Evolutionary conservation across 2,113 vertebrate species (phyloP).

Genomic region (Pantherophis guttatus): DNA sequence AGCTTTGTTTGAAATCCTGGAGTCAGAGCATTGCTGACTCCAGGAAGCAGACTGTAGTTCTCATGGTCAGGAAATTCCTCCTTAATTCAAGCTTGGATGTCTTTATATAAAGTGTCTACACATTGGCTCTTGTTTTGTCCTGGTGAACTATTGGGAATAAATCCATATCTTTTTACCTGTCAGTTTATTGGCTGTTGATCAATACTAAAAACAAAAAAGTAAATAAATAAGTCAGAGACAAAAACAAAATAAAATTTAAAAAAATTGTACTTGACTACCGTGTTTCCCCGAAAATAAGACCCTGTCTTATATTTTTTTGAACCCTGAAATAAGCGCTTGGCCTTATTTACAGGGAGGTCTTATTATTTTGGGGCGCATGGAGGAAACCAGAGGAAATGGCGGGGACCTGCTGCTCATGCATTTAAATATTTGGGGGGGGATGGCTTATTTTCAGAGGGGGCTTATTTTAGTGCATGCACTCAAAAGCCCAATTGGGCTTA

Average conservation of each 20-base stretch:
- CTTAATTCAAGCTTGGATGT: neutral
- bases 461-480: no score
- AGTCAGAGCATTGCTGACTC: fast-evolving
- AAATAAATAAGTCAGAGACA: neutral
- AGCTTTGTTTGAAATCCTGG: neutral
- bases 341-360: no score
- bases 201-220: neutral
- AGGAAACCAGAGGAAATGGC: no score
- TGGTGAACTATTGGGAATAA: neutral
- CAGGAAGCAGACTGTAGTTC: neutral
- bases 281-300: no score
- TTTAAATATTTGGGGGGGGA: no score
- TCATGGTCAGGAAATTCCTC: neutral
- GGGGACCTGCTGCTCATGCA: no score
- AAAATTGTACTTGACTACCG: neutral
- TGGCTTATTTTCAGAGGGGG: no score
- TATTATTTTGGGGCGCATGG: no score
- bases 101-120: neutral
- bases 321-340: no score
- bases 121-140: neutral
- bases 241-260: neutral
- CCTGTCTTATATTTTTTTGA: no score
- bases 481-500: no score
- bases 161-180: neutral
- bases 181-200: neutral